Percentiles rank a stretch among this genome's conserved stretches.
phyloP scores from a whole-genome alignment of 2,113 vertebrate genomes.

The Apodemus speciosus region DNA sequence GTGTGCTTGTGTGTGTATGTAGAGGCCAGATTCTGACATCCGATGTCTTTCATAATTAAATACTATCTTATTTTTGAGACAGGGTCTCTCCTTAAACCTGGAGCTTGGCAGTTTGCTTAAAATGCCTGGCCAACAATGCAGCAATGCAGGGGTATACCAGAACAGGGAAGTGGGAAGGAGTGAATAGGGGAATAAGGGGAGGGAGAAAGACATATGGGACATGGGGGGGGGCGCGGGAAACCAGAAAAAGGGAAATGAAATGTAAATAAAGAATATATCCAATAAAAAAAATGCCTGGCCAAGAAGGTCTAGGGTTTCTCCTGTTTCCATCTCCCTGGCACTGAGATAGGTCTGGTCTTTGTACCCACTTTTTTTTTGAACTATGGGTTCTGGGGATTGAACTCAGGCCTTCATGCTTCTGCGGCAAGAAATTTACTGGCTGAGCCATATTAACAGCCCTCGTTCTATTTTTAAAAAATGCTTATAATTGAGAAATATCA shows the following conservation, averaged over 20 bases:
- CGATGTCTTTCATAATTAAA: neutral
- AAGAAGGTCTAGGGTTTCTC: too few species aligned
- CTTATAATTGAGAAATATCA: neutral
- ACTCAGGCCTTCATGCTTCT: too few species aligned
- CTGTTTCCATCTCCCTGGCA: neutral
- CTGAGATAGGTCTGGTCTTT: neutral
- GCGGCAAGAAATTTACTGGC: neutral
- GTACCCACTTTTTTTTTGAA: neutral
- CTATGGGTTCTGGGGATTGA: neutral
- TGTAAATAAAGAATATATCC: too few species aligned
- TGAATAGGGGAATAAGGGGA: too few species aligned
- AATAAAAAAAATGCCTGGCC: neutral
- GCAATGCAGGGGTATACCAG: too few species aligned
- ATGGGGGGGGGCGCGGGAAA: too few species aligned
- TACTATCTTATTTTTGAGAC: neutral
- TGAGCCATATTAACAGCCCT: neutral
- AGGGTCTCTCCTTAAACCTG: neutral
- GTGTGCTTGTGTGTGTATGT: neutral
- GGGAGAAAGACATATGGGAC: too few species aligned
- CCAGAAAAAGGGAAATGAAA: too few species aligned
- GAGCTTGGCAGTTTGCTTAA: neutral
- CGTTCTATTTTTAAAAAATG: neutral
- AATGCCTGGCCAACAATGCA: too few species aligned
- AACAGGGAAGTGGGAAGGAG: too few species aligned
- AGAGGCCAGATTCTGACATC: neutral